phyloP scores from a whole-genome alignment of 2,888 invertebrate species.

The Drosophila anceps region DNA sequence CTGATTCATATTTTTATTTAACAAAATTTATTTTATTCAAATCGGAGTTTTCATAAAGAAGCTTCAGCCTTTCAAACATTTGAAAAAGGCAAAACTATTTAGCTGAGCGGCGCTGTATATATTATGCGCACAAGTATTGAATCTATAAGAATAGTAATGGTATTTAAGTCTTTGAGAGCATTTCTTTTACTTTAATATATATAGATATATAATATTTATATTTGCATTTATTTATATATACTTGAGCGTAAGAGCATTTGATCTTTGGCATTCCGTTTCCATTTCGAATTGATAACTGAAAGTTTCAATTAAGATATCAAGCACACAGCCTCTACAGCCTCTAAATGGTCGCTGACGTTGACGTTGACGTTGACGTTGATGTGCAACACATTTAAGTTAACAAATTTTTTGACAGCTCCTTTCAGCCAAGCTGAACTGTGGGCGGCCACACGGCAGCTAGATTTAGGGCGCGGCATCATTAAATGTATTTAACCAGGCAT shows the following conservation, averaged over 20 bases:
- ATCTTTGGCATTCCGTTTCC: neutral
- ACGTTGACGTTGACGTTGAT: conserved; percentile 34
- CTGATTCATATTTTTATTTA: too few species aligned
- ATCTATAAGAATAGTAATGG: too few species aligned
- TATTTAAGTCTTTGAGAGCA: too few species aligned
- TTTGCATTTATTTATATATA: neutral
- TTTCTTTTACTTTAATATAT: neutral
- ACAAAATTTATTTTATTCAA: too few species aligned
- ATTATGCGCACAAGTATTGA: too few species aligned
- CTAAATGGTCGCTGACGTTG: conserved; percentile 28
- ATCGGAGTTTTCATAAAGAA: too few species aligned
- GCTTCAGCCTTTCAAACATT: too few species aligned
- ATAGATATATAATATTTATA: neutral
- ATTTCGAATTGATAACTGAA: neutral
- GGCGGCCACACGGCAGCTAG: neutral
- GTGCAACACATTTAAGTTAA: conserved; percentile 14
- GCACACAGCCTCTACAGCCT: conserved; percentile 8
- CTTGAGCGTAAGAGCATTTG: neutral
- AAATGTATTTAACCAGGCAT: conserved; percentile 49
- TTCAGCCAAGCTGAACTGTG: conserved; percentile 2
- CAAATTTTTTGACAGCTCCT: conserved; percentile 24
- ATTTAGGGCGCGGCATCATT: conserved; percentile 33
- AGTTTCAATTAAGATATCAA: conserved; percentile 52
- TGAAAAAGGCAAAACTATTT: too few species aligned
- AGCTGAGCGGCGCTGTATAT: too few species aligned